Base-by-base conservation (phyloP, 2,888 invertebrate genomes). In the Cantharis rustica region DNA sequence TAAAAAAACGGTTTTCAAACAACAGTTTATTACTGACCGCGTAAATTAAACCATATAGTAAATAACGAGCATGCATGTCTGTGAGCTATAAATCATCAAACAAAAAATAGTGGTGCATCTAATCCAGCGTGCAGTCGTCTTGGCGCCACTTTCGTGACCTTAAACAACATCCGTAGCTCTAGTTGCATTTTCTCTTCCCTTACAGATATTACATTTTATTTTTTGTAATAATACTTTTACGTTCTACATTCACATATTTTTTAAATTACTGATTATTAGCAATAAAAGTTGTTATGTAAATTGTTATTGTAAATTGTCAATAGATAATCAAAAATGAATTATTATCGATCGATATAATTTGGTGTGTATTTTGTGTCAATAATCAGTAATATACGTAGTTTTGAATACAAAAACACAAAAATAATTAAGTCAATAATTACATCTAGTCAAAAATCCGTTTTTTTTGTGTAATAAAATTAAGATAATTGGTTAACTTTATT, bases 41-140 rank as follows among this genome's bases (percentile, higher is more conserved):
- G 75, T 76, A 78, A 79, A 78, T 79, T 79, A 79, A 75, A 77
- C 74, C 77, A 66, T 78, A 73, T 70, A 73, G 68, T 78, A 74
- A 76, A 73, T 80, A 83, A 84, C 80, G 84, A 83, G 81, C 81
- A 78, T 83, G 84, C 85, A 83, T 85, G 85, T 83, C 85, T 84
- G 83, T 80, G 79, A 78, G 81, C 83, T 80, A 84, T 85, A 84
- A 83, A 84, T 85, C 84, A 84, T 82, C 80, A 76, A 79, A 77
- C 75, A 79, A 74, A 77, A 82, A 84, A 81, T 81, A 82, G 81
- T 81, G 82, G 84, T 85, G 86, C 83, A 85, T 86, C 85, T 86
- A 87, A 87, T 86, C 86, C 86, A 83, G 83, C 85, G 83, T 85
- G 84, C 81, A 86, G 86, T 85, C 87, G 78, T 79, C 75, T 79